A percentile compares a stretch with the other conserved stretches of the same genome.
These are phyloP conservation scores for Zophobas atratus DNA, from an alignment of 1,140 invertebrate genomes.

Conservation along the genomic window DNA sequence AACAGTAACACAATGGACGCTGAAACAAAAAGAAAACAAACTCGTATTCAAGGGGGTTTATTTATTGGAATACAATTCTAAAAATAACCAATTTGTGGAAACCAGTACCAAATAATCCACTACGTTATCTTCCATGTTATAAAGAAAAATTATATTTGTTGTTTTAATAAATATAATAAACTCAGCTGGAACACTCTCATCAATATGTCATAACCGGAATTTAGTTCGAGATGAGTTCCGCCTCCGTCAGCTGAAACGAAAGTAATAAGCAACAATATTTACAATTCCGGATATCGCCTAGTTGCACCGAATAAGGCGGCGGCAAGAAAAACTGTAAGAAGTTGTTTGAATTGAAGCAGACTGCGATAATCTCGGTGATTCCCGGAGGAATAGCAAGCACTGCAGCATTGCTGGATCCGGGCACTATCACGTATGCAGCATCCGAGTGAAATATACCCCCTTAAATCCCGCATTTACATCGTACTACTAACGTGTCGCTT, in stretches of 20 bases:
- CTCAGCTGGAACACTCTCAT: too few relatives aligned
- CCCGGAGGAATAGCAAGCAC: conserved; percentile 28
- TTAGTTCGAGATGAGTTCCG: background rate
- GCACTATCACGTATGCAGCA: conserved; percentile 38
- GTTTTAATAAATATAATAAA: too few relatives aligned
- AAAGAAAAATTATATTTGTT: too few relatives aligned
- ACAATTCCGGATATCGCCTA: conserved; percentile 13
- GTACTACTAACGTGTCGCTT: conserved; percentile 38
- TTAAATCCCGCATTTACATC: conserved; percentile 40
- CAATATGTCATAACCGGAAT: background rate
- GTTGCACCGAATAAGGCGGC: background rate
- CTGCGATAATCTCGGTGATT: conserved; percentile 37
- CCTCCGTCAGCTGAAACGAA: background rate
- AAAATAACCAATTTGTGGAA: too few relatives aligned
- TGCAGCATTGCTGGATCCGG: conserved; percentile 21
- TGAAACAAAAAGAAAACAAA: too few relatives aligned
- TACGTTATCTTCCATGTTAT: too few relatives aligned
- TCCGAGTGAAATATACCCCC: conserved; percentile 34
- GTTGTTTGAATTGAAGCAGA: conserved; percentile 24
- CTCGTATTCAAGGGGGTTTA: too few relatives aligned
- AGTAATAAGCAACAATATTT: conserved; percentile 11
- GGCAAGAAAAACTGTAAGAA: conserved; percentile 10
- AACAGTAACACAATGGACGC: too few relatives aligned
- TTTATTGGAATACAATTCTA: too few relatives aligned
- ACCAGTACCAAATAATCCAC: too few relatives aligned